A percentile compares a stretch with the other conserved stretches of the same genome.
Evolutionary conservation across 2,113 vertebrate species (phyloP).

Genomic region (Thomomys bottae): DNA sequence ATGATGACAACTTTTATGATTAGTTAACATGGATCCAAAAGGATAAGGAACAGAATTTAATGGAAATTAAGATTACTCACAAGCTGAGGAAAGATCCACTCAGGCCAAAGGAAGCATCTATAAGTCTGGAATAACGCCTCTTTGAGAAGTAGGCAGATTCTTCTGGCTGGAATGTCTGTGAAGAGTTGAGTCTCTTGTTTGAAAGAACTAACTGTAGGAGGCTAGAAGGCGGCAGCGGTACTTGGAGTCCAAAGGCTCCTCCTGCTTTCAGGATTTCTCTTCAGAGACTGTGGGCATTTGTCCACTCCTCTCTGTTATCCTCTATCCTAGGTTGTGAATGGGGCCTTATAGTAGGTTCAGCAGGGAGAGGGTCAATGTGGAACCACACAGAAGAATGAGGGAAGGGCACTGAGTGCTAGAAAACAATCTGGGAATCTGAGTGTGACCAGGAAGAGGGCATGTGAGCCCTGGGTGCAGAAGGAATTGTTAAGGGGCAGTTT

Average conservation of each 20-base stretch:
- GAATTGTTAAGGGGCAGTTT: neutral
- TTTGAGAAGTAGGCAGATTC: neutral
- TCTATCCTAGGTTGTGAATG: neutral
- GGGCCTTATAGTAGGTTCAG: neutral
- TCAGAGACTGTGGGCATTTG: neutral
- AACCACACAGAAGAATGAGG: neutral
- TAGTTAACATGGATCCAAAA: slow-evolving; percentile 59
- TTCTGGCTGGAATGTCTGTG: neutral
- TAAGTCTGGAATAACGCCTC: neutral
- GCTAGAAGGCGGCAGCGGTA: neutral
- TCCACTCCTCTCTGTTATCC: neutral
- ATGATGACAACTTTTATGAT: slow-evolving; percentile 28
- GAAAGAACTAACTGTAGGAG: neutral
- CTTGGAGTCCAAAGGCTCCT: neutral
- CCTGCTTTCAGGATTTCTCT: neutral
- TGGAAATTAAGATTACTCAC: slow-evolving; percentile 27
- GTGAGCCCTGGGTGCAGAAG: neutral
- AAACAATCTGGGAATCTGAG: too few relatives aligned
- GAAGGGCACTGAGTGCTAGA: neutral
- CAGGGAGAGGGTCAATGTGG: neutral
- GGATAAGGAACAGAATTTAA: slow-evolving; percentile 45
- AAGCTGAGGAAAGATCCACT: neutral
- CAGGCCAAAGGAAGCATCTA: slow-evolving; percentile 44
- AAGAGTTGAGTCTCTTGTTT: neutral
- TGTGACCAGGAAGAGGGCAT: neutral